Evolutionary conservation across 2,113 vertebrate genomes (phyloP), one percentile per base, ranked within the genome.

Genomic region (Brachirus orientalis): DNA sequence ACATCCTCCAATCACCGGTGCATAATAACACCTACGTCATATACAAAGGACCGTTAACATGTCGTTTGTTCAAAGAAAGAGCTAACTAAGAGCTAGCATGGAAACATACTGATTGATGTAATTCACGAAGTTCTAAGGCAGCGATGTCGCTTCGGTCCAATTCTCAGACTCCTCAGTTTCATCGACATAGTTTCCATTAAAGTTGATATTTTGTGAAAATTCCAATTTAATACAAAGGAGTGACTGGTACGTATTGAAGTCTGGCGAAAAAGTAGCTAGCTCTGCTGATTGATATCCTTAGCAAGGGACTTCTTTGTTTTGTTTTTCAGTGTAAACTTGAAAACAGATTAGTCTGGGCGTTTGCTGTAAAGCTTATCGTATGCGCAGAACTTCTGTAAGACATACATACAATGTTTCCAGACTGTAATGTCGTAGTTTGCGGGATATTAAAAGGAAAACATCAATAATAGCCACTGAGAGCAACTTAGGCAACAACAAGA

Each of bases 231-330:
- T 40, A 16, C 14, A 14, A 38, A 82, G 67, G 76, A 71, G 87
- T 86, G 72, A 84, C 51, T 58, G 54, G 65, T 36, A 70, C 20
- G 69, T 17, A 65, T 62, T 76, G 83, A 89, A 86, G 79, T 86
- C 62, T 57, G 83, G 71, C 58, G 47, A 67, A 75, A 79, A 74
- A 79, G 80, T 80, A 73, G 80, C 86, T 85, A 83, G 79, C 77
- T 80, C 22, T 76, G 54, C 37, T 72, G 82, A 75, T 82, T 82
- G 70, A 63, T 56, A 46, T 35, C 52, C 69, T 76, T 85, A 87
- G 80, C 76, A 68, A 50, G 58, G 58, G 73, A 86, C 72, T 84
- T 82, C 84, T 89, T 90, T 92, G 88, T 90, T 89, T 82, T 88
- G 63, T 75, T 72, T 75, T 69, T 63, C 51, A 11, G 53, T 52